Base-by-base conservation (phyloP, 2,797 vertebrate genomes). In the Rhinophrynus dorsalis region DNA sequence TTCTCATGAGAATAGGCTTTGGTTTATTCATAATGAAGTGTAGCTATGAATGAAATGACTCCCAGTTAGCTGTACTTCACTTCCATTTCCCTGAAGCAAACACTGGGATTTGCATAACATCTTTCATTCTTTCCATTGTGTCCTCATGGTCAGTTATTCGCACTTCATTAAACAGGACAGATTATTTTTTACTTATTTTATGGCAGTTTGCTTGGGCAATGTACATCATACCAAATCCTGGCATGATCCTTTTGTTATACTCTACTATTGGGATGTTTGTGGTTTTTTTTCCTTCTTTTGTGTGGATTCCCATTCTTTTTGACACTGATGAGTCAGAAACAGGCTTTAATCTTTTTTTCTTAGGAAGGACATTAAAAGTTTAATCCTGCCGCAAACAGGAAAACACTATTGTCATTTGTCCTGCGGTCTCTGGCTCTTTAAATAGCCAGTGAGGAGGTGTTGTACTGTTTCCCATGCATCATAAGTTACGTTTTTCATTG, bases 301-400 rank as follows among this genome's bases (percentile, higher is more conserved):
- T n/a, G n/a, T 48, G 26, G 18, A 17, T 62, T 70, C 17, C 12
- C 17, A 15, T 35, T n/a, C 54, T n/a, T 69, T 30, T 47, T 37
- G 32, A 69, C 40, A 73, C 58, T 50, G 54, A 52, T 76, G 75
- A 69, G 66, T 75, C 70, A 77, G 40, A 67, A 21, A 48, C 23
- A 67, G 73, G 60, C 82, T 82, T 69, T 77, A 77, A 80, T 81
- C 80, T 83, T 79, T 85, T n/a, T 17, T 78, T 83, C 79, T 85
- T 81, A 81, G 78, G 81, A 88, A 88, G 67, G 69, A 67, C 79
- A 85, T 81, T 78, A 86, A 86, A 82, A 78, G 77, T 78, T 81
- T 78, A 85, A 81, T 80, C 69, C 77, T 85, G 82, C 83, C 78
- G 82, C 82, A 90, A 88, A 88, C 86, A 90, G 88, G 86, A 90